These are phyloP conservation scores for Caenorhabditis drosophilae DNA, from an alignment of 2,888 invertebrate species.

Conservation along the genomic window DNA sequence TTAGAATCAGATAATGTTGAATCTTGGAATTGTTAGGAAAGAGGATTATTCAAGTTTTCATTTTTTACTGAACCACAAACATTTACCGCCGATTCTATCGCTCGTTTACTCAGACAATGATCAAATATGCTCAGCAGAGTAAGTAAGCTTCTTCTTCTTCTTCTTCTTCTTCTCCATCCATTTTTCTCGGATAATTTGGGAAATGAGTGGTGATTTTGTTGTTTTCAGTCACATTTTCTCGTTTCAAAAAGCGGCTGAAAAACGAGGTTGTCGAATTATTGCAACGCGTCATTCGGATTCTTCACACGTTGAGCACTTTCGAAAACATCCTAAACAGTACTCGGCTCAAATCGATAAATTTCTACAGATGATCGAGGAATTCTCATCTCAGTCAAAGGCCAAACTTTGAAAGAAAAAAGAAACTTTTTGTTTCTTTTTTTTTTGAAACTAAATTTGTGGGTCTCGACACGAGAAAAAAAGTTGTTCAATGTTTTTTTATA, in stretches of 20 bases:
- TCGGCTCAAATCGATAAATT: constrained; percentile 17
- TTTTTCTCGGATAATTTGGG: neutral
- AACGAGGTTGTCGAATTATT: constrained; percentile 12
- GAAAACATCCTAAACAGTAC: constrained; percentile 27
- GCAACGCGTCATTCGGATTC: constrained; percentile 13
- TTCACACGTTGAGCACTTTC: constrained; percentile 28
- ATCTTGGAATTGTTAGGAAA: no score
- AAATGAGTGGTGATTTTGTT: neutral
- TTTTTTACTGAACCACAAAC: constrained; percentile 16
- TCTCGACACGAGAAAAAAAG: no score
- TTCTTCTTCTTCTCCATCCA: no score
- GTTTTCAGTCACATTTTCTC: constrained; percentile 18
- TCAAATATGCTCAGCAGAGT: constrained; percentile 24
- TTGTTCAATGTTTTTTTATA: no score
- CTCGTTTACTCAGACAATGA: constrained; percentile 29
- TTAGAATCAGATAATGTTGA: no score
- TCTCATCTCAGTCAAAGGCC: no score
- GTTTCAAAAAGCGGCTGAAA: constrained; percentile 5
- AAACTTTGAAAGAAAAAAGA: no score
- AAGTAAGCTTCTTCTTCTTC: no score
- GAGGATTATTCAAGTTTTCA: constrained; percentile 17
- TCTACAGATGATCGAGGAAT: constrained; percentile 4
- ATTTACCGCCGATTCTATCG: constrained; percentile 15
- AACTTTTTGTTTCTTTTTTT: no score
- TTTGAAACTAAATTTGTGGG: no score